Evolutionary conservation across 2,113 vertebrate species (phyloP).

Genomic region (Tragelaphus strepsiceros): DNA sequence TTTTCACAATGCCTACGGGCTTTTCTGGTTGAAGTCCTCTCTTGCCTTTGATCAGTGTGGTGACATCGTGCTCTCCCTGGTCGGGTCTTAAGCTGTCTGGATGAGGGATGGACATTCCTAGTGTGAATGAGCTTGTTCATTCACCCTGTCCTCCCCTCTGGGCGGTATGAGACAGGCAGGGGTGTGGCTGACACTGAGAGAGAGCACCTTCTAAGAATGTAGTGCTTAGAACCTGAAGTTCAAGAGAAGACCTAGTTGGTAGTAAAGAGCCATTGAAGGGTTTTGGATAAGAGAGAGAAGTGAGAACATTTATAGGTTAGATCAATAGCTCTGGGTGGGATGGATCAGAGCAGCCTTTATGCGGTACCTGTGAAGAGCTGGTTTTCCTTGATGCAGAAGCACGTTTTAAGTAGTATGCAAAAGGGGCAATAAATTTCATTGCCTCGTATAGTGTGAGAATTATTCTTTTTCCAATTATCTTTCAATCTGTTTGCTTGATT

Average conservation of each 20-base stretch:
- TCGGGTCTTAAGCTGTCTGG: background rate
- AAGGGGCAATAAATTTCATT: background rate
- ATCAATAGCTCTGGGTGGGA: background rate
- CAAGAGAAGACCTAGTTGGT: background rate
- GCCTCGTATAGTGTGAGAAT: background rate
- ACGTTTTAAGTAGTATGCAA: background rate
- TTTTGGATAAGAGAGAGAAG: background rate
- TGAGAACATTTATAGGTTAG: background rate
- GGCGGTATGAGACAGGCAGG: background rate
- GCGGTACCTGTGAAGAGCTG: background rate
- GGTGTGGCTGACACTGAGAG: background rate
- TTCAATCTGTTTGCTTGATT: background rate
- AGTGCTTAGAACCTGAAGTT: background rate
- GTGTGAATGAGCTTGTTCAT: too few relatives aligned
- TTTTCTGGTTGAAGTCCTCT: background rate
- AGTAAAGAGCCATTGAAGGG: background rate
- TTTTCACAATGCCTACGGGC: background rate
- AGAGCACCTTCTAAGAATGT: background rate
- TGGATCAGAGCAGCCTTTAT: background rate
- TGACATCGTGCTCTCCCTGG: background rate
- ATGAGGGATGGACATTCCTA: background rate
- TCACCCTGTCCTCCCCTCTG: background rate
- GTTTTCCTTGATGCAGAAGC: background rate
- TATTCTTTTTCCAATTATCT: background rate
- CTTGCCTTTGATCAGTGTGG: background rate